A percentile compares a stretch with the other conserved stretches of the same genome.
Conservation (phyloP, 2,888 invertebrate species). For the Tipula unca region DNA sequence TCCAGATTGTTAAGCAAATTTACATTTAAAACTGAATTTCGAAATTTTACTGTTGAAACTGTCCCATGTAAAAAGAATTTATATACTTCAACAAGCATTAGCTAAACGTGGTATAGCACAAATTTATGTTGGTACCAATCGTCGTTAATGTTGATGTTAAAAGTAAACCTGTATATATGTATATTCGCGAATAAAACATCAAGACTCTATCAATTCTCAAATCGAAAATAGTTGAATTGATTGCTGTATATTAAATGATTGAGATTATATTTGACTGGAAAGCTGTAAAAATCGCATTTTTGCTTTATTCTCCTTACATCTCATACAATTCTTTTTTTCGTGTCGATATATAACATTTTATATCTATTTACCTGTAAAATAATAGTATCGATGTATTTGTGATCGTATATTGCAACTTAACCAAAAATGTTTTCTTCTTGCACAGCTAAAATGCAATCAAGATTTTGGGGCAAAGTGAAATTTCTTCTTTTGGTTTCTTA, state of each 20-base stretch:
- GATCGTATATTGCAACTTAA: neutral
- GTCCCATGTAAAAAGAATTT: no score
- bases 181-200: no score
- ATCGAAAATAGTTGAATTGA: no score
- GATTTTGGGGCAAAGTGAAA: slow-evolving; percentile 3
- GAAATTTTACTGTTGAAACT: no score
- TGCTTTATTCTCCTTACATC: neutral
- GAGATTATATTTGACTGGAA: neutral
- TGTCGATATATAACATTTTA: neutral
- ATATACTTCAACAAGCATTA: no score
- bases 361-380: neutral
- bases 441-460: neutral
- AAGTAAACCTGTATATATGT: no score
- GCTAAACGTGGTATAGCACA: no score
- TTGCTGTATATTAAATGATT: neutral
- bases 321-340: neutral
- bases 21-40: no score
- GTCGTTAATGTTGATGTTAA: no score
- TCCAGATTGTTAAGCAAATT: no score
- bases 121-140: no score
- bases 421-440: neutral
- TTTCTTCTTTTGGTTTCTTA: neutral
- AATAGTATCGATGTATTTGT: neutral
- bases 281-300: neutral
- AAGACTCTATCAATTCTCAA: no score